Evolutionary conservation across 2,888 invertebrate genomes (phyloP), one percentile per base, ranked within the genome.

Genomic region (Spatulosminthurus flaviceps): DNA sequence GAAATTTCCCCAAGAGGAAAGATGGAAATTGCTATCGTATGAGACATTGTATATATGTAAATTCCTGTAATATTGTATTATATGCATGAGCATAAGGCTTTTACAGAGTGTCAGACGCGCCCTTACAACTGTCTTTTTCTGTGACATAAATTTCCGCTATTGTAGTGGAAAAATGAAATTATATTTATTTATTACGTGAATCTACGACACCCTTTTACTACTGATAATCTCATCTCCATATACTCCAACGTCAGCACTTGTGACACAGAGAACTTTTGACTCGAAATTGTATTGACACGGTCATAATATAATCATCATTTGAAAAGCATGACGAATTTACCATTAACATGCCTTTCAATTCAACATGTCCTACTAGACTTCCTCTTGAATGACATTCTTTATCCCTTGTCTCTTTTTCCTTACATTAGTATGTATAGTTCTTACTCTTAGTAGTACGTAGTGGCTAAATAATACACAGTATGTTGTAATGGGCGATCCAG

Each of bases 101-200:
- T 51, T 51, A 51, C n/a, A 51, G 9, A 9, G 34, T 34, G 34
- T 34, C 34, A 51, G 51, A 51, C 51, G 51, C 51, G 16, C 51
- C 51, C 51, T 51, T 2, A 13, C 13, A 26, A 16, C 13, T 67
- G 4, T 24, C 67, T 67, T 28, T 67, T 28, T 67, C 67, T 67
- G 26, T 66, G 66, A 66, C 66, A 66, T 28, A 28, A 66, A 66
- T 66, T 66, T 69, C 69, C 69, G 69, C 34, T 51, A 19, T 2
- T 11, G 16, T 51, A 69, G 34, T 69, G 69, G 4, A n/a, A n/a
- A n/a, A n/a, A n/a, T n/a, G n/a, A n/a, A n/a, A n/a, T n/a, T n/a
- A n/a, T n/a, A 69, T 69, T 29, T 19, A 69, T 69, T 69, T 69
- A 34, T 69, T 69, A 69, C 69, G 69, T 69, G 69, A 69, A 69